Evolutionary conservation across 2,113 vertebrate species (phyloP).

Genomic region (Cranoglanis bouderius): DNA sequence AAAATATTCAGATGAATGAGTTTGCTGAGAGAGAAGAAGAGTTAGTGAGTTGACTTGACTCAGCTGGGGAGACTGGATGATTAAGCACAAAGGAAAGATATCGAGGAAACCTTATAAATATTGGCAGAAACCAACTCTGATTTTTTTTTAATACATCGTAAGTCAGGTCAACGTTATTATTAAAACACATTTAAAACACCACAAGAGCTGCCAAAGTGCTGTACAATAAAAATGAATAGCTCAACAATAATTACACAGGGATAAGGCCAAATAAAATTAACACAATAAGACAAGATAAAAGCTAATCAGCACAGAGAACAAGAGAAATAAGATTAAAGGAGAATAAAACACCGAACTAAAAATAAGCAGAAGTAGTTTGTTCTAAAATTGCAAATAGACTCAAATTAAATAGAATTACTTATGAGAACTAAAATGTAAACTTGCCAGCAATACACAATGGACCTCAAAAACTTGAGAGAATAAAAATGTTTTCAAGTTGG

Average conservation of each 20-base stretch:
- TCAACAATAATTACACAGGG: neutral
- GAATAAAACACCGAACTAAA: neutral
- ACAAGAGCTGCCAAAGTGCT: neutral
- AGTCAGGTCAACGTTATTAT: neutral
- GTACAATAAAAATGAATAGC: too few relatives aligned
- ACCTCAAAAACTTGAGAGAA: neutral
- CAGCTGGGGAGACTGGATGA: too few relatives aligned
- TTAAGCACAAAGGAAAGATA: neutral
- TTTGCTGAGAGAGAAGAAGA: neutral
- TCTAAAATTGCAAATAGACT: too few relatives aligned
- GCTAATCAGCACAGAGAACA: neutral
- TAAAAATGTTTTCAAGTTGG: neutral
- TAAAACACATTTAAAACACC: neutral
- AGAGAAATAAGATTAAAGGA: neutral
- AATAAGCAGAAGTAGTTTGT: too few relatives aligned
- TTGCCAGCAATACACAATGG: neutral
- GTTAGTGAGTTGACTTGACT: neutral
- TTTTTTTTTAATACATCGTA: neutral
- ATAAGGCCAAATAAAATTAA: neutral
- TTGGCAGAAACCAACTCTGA: slow-evolving; percentile 1
- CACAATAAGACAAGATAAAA: neutral
- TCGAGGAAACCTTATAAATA: slow-evolving; percentile 16
- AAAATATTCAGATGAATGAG: slow-evolving; percentile 8
- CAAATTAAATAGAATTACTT: too few relatives aligned
- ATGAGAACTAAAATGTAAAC: neutral